Conservation (phyloP, 2,888 invertebrate genomes). For the Sinohyriopsis cumingii region DNA sequence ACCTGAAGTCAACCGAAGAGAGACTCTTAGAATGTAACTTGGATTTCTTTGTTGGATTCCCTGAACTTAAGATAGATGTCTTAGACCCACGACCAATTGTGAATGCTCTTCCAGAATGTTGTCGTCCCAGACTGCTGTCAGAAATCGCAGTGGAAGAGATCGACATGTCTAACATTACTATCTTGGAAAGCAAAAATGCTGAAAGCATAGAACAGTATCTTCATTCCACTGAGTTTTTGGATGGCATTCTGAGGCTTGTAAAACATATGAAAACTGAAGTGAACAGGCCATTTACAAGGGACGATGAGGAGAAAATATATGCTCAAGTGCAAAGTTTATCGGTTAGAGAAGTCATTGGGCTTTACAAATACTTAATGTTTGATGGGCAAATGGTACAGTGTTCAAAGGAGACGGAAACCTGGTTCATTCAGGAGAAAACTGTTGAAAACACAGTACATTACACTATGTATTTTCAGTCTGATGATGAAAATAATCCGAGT, state of each 20-base stretch:
- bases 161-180: neutral
- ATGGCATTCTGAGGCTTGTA: conserved; percentile 11
- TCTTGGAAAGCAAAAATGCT: neutral
- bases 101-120: conserved; percentile 20
- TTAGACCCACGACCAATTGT: neutral
- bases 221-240: conserved; percentile 2
- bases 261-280: conserved; percentile 10
- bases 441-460: no score
- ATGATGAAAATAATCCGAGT: no score
- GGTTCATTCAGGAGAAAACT: no score
- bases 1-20: conserved; percentile 2
- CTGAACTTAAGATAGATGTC: conserved; percentile 3
- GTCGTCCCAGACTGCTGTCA: conserved; percentile 38
- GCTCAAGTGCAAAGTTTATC: no score
- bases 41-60: conserved; percentile 20
- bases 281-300: neutral
- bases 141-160: conserved; percentile 39
- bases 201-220: conserved; percentile 5
- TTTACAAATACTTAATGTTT: no score
- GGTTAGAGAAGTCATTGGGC: no score
- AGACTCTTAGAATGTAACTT: neutral
- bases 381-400: no score
- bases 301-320: no score
- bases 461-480: no score
- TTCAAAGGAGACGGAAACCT: no score